These are phyloP conservation scores for Eulimnadia texana DNA, from an alignment of 1,140 invertebrate genomes.

Conservation along the genomic window DNA sequence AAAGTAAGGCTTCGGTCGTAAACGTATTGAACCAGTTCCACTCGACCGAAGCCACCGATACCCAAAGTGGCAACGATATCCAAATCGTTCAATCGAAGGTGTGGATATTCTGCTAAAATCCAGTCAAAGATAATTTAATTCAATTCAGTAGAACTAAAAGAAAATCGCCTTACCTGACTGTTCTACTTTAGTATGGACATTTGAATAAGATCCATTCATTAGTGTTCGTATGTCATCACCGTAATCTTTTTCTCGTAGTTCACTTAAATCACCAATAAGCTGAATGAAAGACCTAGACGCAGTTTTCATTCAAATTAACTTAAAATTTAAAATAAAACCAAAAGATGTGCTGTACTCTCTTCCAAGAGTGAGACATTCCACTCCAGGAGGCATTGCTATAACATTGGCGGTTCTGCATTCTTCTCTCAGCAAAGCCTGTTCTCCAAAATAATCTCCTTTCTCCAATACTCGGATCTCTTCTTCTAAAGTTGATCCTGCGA, in stretches of 20 bases:
- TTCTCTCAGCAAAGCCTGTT: slow-evolving; percentile 54
- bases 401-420: slow-evolving; percentile 81
- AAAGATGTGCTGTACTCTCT: slow-evolving; percentile 39
- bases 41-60: slow-evolving; percentile 82
- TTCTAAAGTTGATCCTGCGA: slow-evolving; percentile 29
- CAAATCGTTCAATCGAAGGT: slow-evolving; percentile 58
- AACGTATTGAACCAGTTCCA: slow-evolving; percentile 58
- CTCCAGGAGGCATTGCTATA: slow-evolving; percentile 65
- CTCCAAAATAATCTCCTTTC: slow-evolving; percentile 53
- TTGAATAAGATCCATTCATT: background rate
- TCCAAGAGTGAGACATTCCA: slow-evolving; percentile 78
- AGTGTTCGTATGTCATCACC: slow-evolving; percentile 25
- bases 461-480: slow-evolving; percentile 45
- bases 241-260: slow-evolving; percentile 46
- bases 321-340: background rate
- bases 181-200: background rate
- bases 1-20: slow-evolving; percentile 49
- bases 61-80: slow-evolving; percentile 73
- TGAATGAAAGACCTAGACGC: slow-evolving; percentile 49
- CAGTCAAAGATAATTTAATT: background rate
- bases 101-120: slow-evolving; percentile 39
- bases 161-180: background rate
- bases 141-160: background rate
- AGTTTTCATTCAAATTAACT: too few species aligned
- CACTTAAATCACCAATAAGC: slow-evolving; percentile 51